Conservation (phyloP, 2,888 invertebrate species). For the Apamea sordens region DNA sequence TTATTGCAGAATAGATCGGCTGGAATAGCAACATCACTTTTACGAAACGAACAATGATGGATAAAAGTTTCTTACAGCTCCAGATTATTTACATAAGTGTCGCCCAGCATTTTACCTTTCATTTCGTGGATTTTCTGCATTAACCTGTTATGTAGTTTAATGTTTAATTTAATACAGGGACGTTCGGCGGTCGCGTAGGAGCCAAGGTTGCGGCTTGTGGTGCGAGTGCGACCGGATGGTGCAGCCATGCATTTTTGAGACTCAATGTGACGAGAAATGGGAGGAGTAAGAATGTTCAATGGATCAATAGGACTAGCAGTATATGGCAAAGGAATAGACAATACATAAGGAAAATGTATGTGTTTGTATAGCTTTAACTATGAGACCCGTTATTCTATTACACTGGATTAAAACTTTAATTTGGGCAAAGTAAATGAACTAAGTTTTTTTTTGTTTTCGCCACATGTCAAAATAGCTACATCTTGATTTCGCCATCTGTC, state of each 20-base stretch:
- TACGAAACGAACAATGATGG: neutral
- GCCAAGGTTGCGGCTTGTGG: conserved; percentile 58
- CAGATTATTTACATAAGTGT: neutral
- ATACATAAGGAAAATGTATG: neutral
- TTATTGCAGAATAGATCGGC: neutral
- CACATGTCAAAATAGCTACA: no score
- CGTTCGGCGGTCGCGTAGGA: conserved; percentile 48
- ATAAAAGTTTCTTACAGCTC: neutral
- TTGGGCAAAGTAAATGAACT: neutral
- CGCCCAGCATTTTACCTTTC: neutral
- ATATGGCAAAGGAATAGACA: neutral
- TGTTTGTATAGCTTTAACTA: neutral
- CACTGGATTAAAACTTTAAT: neutral
- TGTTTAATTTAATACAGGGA: conserved; percentile 55
- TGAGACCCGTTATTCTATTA: neutral
- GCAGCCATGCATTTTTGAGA: conserved; percentile 52
- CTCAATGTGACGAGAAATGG: neutral
- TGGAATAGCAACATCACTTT: neutral
- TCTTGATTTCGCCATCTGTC: no score
- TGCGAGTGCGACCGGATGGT: conserved; percentile 52
- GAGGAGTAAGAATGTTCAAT: neutral
- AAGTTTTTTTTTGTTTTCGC: neutral
- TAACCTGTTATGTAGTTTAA: conserved; percentile 22
- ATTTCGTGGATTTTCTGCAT: conserved; percentile 23
- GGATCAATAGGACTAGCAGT: no score